Conservation (phyloP, 2,113 vertebrate species). For the Sterrhoptilus dennistouni region DNA sequence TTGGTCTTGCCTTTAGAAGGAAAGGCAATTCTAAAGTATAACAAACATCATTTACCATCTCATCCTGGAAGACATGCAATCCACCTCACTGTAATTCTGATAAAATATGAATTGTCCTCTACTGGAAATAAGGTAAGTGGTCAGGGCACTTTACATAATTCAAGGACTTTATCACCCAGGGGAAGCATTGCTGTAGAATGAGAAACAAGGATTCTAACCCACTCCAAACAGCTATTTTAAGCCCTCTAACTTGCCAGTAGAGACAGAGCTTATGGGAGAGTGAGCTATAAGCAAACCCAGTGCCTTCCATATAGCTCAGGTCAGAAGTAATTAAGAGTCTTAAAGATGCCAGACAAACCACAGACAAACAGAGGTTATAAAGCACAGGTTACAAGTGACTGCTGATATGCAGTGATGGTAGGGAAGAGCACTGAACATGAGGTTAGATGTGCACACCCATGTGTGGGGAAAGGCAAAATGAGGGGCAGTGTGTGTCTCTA, state of each 20-base stretch:
- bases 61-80: neutral
- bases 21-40: neutral
- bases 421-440: neutral
- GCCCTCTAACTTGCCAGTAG: neutral
- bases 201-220: neutral
- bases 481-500: neutral
- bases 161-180: neutral
- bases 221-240: neutral
- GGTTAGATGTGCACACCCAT: neutral
- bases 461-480: neutral
- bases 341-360: neutral
- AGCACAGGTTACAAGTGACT: neutral
- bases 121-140: neutral
- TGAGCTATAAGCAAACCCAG: neutral
- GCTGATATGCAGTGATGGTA: neutral
- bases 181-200: neutral
- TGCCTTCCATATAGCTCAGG: neutral
- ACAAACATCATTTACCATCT: neutral
- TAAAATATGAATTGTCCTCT: neutral
- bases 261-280: neutral
- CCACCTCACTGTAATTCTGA: neutral
- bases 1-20: neutral
- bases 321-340: neutral
- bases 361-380: neutral
- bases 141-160: neutral